These are phyloP conservation scores for Hemiprocne comata DNA, from an alignment of 2,113 vertebrate species.

Conservation along the genomic window DNA sequence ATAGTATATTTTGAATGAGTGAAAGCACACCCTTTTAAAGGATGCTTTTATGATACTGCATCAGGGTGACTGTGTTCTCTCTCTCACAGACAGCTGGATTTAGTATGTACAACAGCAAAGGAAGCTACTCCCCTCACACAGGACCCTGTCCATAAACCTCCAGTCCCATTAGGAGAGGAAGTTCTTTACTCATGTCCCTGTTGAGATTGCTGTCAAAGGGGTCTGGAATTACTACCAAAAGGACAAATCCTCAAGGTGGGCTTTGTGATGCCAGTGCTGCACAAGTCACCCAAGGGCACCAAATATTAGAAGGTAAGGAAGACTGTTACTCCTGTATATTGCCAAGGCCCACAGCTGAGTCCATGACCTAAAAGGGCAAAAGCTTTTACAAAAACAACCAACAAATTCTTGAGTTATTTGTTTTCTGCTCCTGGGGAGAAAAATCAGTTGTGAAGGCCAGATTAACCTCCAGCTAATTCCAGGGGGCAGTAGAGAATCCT, in stretches of 20 bases:
- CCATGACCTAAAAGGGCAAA: neutral
- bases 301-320: neutral
- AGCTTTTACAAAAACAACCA: neutral
- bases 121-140: neutral
- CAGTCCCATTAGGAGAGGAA: neutral
- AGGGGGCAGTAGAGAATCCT: neutral
- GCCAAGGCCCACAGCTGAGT: neutral
- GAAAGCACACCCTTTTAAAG: neutral
- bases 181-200: neutral
- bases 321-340: neutral
- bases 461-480: neutral
- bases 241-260: neutral
- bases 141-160: neutral
- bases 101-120: neutral
- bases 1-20: neutral
- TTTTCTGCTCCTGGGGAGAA: neutral
- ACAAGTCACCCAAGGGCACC: neutral
- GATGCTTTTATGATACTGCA: neutral
- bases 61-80: neutral
- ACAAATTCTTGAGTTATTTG: neutral
- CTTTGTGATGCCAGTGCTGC: accelerated
- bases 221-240: neutral
- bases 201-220: neutral
- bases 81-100: neutral
- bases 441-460: neutral